Evolutionary conservation across 2,113 vertebrate species (phyloP).

Genomic region (Danionella cerebrum): DNA sequence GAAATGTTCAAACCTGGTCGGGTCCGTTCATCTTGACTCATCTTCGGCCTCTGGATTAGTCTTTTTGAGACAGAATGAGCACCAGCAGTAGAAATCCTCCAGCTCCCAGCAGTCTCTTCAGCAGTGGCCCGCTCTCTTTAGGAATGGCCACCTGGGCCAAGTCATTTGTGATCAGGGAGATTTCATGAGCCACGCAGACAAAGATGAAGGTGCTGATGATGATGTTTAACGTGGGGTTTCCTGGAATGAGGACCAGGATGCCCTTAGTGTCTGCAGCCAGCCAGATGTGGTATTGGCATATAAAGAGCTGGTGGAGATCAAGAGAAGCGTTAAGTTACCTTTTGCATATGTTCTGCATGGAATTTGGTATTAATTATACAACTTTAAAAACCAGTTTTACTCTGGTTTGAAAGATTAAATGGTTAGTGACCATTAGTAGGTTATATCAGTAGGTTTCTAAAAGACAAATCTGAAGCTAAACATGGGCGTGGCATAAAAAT

Average conservation of each 20-base stretch:
- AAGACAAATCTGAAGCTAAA: no score
- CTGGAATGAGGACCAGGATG: constrained; percentile 91
- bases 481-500: no score
- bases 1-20: neutral
- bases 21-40: neutral
- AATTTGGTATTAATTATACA: no score
- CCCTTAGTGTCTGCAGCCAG: constrained; percentile 94
- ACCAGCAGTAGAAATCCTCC: constrained; percentile 67
- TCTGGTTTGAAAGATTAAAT: no score
- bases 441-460: no score
- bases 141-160: constrained; percentile 89
- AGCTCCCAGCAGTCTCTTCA: constrained; percentile 73
- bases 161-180: constrained; percentile 93
- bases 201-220: constrained; percentile 96
- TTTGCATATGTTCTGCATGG: neutral
- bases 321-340: neutral
- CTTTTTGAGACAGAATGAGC: constrained; percentile 62
- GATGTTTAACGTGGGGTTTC: constrained; percentile 85
- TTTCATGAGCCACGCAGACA: constrained; percentile 93
- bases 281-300: constrained; percentile 98
- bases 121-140: constrained; percentile 79
- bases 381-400: no score
- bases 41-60: constrained; percentile 20
- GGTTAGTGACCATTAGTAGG: no score
- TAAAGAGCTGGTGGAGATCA: constrained; percentile 78